Conservation (phyloP, 2,113 vertebrate species). For the Protobothrops mucrosquamatus region DNA sequence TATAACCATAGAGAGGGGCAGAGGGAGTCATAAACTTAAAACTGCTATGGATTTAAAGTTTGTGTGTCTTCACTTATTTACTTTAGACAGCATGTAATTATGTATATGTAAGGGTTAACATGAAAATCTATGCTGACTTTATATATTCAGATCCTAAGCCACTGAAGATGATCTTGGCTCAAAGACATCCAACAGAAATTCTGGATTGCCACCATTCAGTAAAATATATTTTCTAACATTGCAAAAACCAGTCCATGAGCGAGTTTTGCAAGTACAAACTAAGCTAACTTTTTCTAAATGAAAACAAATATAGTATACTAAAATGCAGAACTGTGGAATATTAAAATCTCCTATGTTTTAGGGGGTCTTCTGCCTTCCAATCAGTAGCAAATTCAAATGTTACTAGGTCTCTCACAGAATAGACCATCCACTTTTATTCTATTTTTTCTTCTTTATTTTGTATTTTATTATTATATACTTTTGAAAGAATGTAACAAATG, state of each 20-base stretch:
- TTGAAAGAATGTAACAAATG: background rate
- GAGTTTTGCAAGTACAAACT: background rate
- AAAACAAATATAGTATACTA: slow-evolving; percentile 14
- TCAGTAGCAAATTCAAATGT: background rate
- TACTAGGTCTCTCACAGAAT: background rate
- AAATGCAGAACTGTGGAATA: slow-evolving; percentile 46
- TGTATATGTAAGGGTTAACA: background rate
- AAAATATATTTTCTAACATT: background rate
- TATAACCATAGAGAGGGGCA: background rate
- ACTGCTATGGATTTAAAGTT: background rate
- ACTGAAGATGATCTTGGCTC: background rate
- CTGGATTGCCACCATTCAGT: background rate
- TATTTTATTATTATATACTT: background rate
- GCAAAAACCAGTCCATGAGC: slow-evolving; percentile 3
- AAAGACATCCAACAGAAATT: background rate
- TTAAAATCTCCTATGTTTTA: background rate
- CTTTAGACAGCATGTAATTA: background rate
- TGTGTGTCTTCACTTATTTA: background rate
- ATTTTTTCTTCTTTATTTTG: background rate
- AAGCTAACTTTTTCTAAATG: slow-evolving; percentile 8
- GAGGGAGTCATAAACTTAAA: background rate
- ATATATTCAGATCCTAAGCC: background rate
- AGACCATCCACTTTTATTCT: background rate
- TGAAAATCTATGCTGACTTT: background rate
- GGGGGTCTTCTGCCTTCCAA: rapidly evolving